Base-by-base conservation (phyloP, 2,888 invertebrate genomes). In the Trissolcus japonicus region DNA sequence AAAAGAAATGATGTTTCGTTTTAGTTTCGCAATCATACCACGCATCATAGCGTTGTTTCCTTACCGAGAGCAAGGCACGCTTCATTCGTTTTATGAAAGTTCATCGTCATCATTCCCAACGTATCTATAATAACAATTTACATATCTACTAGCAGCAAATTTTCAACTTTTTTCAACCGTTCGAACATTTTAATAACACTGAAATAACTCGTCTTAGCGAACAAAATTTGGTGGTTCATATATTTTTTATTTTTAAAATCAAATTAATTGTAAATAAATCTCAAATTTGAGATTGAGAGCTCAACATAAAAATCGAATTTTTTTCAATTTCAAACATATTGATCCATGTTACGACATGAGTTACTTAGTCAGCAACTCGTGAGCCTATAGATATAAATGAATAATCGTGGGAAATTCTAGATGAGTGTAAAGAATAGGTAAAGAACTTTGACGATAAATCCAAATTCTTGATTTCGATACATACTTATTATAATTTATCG, bases 51-150 rank as follows among this genome's bases (percentile, higher is more conserved):
- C 35, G 11, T 35, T 4, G 35, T 55, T 60, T 66, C 60, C 21
- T 66, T 65, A 55, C 61, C 46, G 59, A 67, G 74, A 62, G 50
- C 61, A 54, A 73, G 14, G 57, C 57, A 56, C 63, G 57, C 43
- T 63, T 63, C 25, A 53, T 63, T 59, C 53, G 48, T 11, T 25
- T 19, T 48, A 21, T 35, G 41, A 65, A 65, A 60, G 72, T 72
- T 72, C 72, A 59, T 55, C 29, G 72, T 60, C 65, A 65, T 9
- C 35, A 11, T 68, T 60, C 54, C 16, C 46, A 68, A 41, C 66
- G 2, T 46, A 46, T 46, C 14, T 35, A 35, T 35, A 46, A 16
- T n/a, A 46, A 46, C 2, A 46, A 46, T 14, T 46, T 46, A 3
- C 46, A 46, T 46, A 16, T 46, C 11, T 35, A 9, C 35, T 7